Evolutionary conservation across 64 coral and sea anemone species (phyloP).

Genomic region (Stylophora pistillata): DNA sequence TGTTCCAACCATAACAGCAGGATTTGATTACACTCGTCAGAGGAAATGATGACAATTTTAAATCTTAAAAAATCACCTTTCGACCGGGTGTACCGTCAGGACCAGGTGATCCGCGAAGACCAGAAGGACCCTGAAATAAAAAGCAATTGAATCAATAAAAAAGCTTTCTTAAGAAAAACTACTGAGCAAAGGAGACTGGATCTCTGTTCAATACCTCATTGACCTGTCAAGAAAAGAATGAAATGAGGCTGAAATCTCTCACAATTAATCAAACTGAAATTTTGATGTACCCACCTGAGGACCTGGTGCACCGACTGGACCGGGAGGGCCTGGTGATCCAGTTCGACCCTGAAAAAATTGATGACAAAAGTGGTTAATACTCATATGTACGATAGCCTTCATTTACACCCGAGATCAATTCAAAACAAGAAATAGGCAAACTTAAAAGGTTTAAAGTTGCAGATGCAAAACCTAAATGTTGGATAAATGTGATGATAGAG

Average conservation of each 20-base stretch:
- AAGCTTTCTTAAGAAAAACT: too few relatives aligned
- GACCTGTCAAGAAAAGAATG: too few relatives aligned
- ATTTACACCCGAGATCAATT: not conserved
- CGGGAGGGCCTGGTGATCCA: not conserved
- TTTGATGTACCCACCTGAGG: not conserved
- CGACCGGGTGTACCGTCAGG: conserved; percentile 6
- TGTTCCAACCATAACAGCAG: too few relatives aligned
- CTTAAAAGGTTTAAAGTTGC: not conserved
- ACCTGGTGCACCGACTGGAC: conserved; percentile 12
- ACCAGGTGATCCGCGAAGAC: conserved; percentile 12
- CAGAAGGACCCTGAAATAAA: conserved; percentile 9
- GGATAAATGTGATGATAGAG: not conserved
- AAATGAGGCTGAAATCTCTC: too few relatives aligned
- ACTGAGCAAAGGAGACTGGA: too few relatives aligned
- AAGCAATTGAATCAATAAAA: not conserved
- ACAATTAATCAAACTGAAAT: too few relatives aligned
- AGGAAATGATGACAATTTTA: too few relatives aligned
- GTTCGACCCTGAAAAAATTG: not conserved
- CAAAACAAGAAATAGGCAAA: too few relatives aligned
- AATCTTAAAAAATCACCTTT: not conserved
- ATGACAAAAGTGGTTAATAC: not conserved
- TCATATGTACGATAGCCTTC: not conserved
- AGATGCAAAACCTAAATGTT: too few relatives aligned
- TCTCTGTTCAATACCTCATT: too few relatives aligned
- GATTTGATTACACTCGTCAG: too few relatives aligned